Base-by-base conservation (phyloP, 2,113 vertebrate species). In the Rafetus swinhoei region DNA sequence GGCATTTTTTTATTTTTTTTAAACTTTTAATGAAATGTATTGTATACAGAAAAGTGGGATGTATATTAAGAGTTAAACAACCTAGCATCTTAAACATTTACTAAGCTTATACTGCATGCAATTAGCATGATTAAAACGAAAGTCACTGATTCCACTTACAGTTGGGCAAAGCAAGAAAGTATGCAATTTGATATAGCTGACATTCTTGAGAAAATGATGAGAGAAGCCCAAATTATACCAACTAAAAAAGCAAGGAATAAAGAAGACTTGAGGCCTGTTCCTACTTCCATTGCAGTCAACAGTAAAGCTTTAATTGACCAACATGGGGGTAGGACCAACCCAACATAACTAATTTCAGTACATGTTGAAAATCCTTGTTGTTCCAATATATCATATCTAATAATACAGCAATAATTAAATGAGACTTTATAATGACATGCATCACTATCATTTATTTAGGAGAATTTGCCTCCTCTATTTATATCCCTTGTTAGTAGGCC, bases 1-100 rank as follows among this genome's bases (percentile, higher is more conserved):
- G 35, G 7, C 39, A 55, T 22, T 86, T 1, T 1, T 82, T 62
- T 35, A 54, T 12, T 54, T n/a, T 94, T 88, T 90, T 45, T 11
- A 54, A 87, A 60, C 11, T 80, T 91, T 9, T 81, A 4, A 2
- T 87, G 92, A 90, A 92, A 56, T 87, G 93, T 82, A 16, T 45
- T 84, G 84, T 85, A 35, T 81, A 89, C 25, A 84, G 13, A 86
- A 62, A 92, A 93, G 52, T 84, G 11, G 57, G 29, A 50, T 89
- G 35, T 29, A 89, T n/a, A 77, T 54, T 45, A 52, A 74, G 45
- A 90, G 84, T 84, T 89, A 84, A 50, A 18, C 60, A 56, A 77
- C 60, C 16, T 59, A 59, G 35, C 22, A 54, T 81, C 60, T 72
- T 84, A 91, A 84, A 91, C 72, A 60, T 86, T 95, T 85, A 45